phyloP scores from a whole-genome alignment of 2,888 invertebrate genomes.

The Nasonovia ribisnigri region DNA sequence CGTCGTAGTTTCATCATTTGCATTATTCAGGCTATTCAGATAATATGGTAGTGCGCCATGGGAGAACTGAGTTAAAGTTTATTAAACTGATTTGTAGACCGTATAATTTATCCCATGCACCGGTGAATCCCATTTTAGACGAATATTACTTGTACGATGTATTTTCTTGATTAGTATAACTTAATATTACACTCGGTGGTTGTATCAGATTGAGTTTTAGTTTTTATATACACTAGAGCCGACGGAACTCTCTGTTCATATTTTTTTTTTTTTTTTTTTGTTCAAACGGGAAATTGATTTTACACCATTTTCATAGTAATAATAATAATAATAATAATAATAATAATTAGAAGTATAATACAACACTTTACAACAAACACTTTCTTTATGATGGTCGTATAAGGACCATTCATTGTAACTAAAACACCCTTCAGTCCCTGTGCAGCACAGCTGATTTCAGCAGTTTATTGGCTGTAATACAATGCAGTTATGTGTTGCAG shows the following conservation, averaged over 20 bases:
- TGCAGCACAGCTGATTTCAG: not conserved
- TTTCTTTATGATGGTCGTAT: not conserved
- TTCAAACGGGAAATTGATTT: not conserved
- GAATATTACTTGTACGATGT: not conserved
- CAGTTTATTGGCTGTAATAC: not conserved
- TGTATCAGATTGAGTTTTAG: not conserved
- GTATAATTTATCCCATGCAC: constrained; percentile 13
- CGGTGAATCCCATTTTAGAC: constrained; percentile 6
- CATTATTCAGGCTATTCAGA: not conserved
- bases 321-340: no score
- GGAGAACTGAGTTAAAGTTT: constrained; percentile 34
- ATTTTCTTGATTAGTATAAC: constrained; percentile 18
- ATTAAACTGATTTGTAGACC: constrained; percentile 30
- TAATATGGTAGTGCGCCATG: not conserved
- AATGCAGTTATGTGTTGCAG: not conserved
- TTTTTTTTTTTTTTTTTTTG: not conserved
- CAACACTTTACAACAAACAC: not conserved
- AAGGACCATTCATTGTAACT: not conserved
- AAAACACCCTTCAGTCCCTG: not conserved
- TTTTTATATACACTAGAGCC: not conserved
- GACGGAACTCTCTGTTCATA: not conserved
- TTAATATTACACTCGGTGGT: not conserved
- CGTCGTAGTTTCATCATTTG: constrained; percentile 6
- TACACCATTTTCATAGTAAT: not conserved
- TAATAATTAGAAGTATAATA: not conserved